Evolutionary conservation across 1,140 invertebrate species (phyloP).

Genomic region (Coelopa frigida): DNA sequence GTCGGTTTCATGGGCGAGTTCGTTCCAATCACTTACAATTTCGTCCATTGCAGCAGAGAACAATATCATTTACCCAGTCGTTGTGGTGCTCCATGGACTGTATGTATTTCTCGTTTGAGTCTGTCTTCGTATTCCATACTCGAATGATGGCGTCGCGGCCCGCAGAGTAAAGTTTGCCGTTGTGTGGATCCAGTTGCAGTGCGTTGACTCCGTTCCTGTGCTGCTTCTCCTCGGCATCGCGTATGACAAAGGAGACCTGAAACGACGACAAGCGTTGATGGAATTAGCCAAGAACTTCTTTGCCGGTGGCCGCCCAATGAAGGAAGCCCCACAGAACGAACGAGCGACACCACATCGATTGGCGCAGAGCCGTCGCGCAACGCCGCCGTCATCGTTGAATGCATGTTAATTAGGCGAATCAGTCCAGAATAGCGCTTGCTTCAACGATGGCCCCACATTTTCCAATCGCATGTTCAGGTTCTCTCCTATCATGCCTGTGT

Average conservation of each 20-base stretch:
- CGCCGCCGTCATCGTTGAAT: not conserved
- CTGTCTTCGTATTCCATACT: slow-evolving; percentile 81
- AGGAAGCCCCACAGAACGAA: slow-evolving; percentile 10
- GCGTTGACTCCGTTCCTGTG: slow-evolving; percentile 96
- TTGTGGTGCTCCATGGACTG: slow-evolving; percentile 98
- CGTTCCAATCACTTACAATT: slow-evolving; percentile 72
- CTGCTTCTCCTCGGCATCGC: slow-evolving; percentile 88
- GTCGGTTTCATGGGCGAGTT: no score
- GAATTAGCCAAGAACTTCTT: slow-evolving; percentile 12
- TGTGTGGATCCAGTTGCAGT: slow-evolving; percentile 81
- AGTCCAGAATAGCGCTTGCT: slow-evolving; percentile 11
- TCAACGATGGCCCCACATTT: not conserved
- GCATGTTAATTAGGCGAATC: not conserved
- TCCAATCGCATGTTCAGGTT: not conserved
- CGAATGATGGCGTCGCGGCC: slow-evolving; percentile 93
- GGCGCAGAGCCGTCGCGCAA: not conserved
- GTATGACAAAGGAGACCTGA: slow-evolving; percentile 95
- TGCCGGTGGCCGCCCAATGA: no score
- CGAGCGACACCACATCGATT: not conserved
- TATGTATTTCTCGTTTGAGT: slow-evolving; percentile 73
- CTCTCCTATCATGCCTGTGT: not conserved
- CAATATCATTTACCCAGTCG: slow-evolving; percentile 99
- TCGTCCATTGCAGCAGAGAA: slow-evolving; percentile 92
- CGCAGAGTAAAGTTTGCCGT: slow-evolving; percentile 89
- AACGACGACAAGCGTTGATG: no score